Base-by-base conservation (phyloP, 2,797 vertebrate genomes). In the Sebastes reedi region DNA sequence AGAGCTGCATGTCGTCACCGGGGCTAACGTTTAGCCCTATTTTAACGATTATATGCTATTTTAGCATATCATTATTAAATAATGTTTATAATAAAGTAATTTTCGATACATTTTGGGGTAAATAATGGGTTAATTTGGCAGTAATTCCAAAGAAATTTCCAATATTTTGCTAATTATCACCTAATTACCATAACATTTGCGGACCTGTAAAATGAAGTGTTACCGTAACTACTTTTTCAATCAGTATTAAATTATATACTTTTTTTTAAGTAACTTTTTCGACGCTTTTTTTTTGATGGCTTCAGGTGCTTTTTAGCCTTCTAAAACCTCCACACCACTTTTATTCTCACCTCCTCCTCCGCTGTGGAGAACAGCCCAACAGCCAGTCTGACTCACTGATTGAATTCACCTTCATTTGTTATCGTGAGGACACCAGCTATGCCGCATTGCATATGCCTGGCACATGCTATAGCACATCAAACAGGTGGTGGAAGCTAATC, bases 401-500 rank as follows among this genome's bases (percentile, higher is more conserved):
- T 91, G 82, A 89, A 88, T 86, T 91, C 86, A 88, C 86, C 87
- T 91, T 88, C 83, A 89, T 81, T 85, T 90, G 86, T 91, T 89
- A 85, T 89, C 84, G 56, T 27, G 78, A 80, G 89, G 85, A 83
- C 86, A 84, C 39, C 81, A 76, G 86, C 81, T 64, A 55, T 34
- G 87, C 87, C 18, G 75, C 88, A 88, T 85, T 87, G 88, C 89
- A 87, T 87, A 83, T 85, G 88, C 73, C 81, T 70, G 82, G 80
- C 86, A 75, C 87, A 86, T 84, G 84, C 74, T 80, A 24, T 39
- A 50, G 62, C 66, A 67, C 87, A 81, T 88, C 81, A 83, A 75
- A 77, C 84, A 90, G 88, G 88, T 90, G 90, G 88, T 85, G 83
- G 87, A 81, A 77, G 60, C 80, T 82, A 81, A 90, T 92, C 91